Base-by-base conservation (phyloP, 1,140 invertebrate species). In the Cydia strobilella region DNA sequence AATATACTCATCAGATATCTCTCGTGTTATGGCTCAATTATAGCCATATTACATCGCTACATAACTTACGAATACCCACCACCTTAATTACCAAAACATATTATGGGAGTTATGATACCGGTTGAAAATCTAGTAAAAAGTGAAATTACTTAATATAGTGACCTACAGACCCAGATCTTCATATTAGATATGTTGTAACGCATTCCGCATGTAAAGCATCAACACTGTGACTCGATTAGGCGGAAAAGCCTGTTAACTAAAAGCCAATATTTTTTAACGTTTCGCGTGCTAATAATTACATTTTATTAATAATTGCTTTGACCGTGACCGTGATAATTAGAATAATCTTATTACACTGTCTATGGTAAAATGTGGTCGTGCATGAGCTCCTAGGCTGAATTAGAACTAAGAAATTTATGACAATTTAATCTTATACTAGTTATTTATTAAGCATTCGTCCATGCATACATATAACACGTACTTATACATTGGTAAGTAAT, bases 201-300 rank as follows among this genome's bases (percentile, higher is more conserved):
- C 35, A 69, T 18, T n/a, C n/a, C n/a, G n/a, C n/a, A n/a, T n/a
- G n/a, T n/a, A n/a, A n/a, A n/a, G 15, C 25, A 31, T 66, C 63
- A 12, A 63, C 1, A 66, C n/a, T 69, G 31, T 18, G 15, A 2
- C n/a, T 18, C 31, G 9, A 59, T 59, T 23, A 12, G 10, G 20
- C 10, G 20, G 20, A 59, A 59, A 23, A 12, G 54, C 54, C 9
- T 18, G 1, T 59, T 59, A 10, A 18, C 1, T 23, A 23, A 23
- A 18, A 23, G 7, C 10, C 20, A 72, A 79, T 74, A 80, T 71
- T 76, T 72, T 80, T 7, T n/a, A 3, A 51, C n/a, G n/a, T 12
- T 18, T 75, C 15, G 73, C 54, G 23, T 65, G 23, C 15, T 45
- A 45, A 45, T 45, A 45, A 45, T 45, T 45, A 15, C 12, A 45